Percentiles rank a stretch among this genome's conserved stretches.
Evolutionary conservation across 2,888 invertebrate genomes (phyloP).

Genomic region (Oxyscelio sp.): DNA sequence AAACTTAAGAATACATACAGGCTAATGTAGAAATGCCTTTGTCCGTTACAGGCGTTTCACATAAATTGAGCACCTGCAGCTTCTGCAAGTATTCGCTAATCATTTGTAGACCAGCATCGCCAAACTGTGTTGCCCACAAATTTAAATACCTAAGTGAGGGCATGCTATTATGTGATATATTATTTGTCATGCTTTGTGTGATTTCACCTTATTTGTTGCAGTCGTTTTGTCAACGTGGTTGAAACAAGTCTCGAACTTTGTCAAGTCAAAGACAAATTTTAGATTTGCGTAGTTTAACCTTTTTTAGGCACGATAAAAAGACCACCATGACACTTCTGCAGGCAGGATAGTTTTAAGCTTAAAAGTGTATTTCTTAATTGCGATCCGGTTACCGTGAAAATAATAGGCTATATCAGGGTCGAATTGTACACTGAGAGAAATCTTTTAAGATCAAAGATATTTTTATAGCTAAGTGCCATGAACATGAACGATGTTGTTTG

Average conservation of each 20-base stretch:
- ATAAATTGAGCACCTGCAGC: too few relatives aligned
- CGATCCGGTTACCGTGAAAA: slow-evolving; percentile 23
- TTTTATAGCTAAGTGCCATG: slow-evolving; percentile 58
- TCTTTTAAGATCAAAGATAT: slow-evolving; percentile 46
- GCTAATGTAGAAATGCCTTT: too few relatives aligned
- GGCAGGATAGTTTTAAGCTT: slow-evolving; percentile 84
- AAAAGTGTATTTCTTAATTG: slow-evolving; percentile 81
- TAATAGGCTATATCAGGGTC: slow-evolving; percentile 29
- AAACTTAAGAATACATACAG: too few relatives aligned
- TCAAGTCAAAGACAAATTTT: not conserved
- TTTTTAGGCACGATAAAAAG: slow-evolving; percentile 44
- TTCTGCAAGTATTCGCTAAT: too few relatives aligned
- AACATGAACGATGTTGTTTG: slow-evolving; percentile 43
- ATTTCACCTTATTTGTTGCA: not conserved
- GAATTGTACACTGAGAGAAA: slow-evolving; percentile 43
- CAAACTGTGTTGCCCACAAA: too few relatives aligned
- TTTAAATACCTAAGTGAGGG: too few relatives aligned
- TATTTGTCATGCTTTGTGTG: not conserved
- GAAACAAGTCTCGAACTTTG: not conserved
- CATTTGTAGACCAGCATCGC: too few relatives aligned
- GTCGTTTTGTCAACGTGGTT: not conserved
- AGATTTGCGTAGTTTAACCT: slow-evolving; percentile 65
- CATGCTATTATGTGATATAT: not conserved
- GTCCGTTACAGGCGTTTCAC: too few relatives aligned
- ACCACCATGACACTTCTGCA: slow-evolving; percentile 80